Percentiles rank a stretch among this genome's conserved stretches.
phyloP scores from a whole-genome alignment of 2,113 vertebrate species.

The Sphaerodactylus townsendi region DNA sequence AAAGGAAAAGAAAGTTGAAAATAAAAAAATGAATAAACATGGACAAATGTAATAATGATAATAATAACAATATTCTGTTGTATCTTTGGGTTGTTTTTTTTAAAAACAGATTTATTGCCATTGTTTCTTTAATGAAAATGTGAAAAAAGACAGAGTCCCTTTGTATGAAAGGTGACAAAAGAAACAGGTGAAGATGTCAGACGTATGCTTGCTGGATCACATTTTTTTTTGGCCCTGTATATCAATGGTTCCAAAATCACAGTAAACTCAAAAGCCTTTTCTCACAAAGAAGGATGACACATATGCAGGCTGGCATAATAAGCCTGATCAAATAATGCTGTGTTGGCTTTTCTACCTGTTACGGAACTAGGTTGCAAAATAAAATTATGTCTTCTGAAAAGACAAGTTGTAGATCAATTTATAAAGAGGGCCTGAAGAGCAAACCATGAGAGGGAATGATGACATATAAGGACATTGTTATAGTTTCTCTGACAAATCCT shows the following conservation, averaged over 20 bases:
- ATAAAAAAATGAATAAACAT: too few species aligned
- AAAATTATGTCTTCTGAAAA: background rate
- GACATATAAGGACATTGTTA: background rate
- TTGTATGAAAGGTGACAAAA: background rate
- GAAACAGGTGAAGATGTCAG: background rate
- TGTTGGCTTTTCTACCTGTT: slow-evolving; percentile 10
- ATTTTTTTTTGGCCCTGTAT: background rate
- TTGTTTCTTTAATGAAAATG: background rate
- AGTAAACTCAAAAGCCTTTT: background rate
- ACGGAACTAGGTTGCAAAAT: background rate
- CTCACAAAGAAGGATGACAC: background rate
- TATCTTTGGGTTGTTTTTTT: background rate
- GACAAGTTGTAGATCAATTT: background rate
- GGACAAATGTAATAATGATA: too few species aligned
- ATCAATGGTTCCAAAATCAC: background rate
- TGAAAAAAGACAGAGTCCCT: background rate
- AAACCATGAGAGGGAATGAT: background rate
- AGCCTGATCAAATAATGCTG: background rate
- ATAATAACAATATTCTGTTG: too few species aligned
- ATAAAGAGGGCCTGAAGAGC: background rate
- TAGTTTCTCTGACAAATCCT: background rate
- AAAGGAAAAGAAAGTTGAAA: too few species aligned
- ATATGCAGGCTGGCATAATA: background rate
- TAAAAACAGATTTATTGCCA: background rate
- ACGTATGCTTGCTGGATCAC: background rate